phyloP scores from a whole-genome alignment of 92 coral and sea anemone species.

The Palythoa grandiflora region DNA sequence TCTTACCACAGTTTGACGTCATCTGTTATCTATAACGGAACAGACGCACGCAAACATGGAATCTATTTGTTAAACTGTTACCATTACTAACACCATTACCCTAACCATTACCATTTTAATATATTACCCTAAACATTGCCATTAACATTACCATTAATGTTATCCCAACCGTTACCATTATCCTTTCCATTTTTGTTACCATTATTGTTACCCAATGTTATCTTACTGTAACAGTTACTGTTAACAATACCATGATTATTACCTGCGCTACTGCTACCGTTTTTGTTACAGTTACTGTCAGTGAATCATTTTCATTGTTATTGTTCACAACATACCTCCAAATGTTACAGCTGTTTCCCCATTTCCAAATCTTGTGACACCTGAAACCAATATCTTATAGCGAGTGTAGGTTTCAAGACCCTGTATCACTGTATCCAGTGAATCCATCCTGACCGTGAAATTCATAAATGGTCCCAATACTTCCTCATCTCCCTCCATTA shows the following conservation, averaged over 20 bases:
- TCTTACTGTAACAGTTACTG: neutral
- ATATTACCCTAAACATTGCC: neutral
- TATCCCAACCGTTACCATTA: no score
- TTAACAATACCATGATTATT: neutral
- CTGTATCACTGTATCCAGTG: constrained; percentile 27
- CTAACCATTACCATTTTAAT: no score
- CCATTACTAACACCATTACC: no score
- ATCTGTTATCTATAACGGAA: no score
- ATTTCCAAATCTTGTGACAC: constrained; percentile 73
- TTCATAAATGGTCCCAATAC: constrained; percentile 50
- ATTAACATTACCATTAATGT: neutral
- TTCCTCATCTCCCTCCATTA: constrained; percentile 72
- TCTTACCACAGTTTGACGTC: no score
- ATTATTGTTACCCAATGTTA: neutral
- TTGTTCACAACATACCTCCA: constrained; percentile 56
- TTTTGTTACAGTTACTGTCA: neutral
- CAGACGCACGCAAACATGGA: no score
- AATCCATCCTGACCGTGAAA: constrained; percentile 59
- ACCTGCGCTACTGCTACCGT: neutral
- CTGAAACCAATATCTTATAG: constrained; percentile 72
- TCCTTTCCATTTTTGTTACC: neutral
- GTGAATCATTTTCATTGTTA: neutral
- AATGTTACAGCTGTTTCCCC: constrained; percentile 61
- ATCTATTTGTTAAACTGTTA: no score
- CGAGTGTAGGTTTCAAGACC: constrained; percentile 62